Evolutionary conservation across 30 jellyfish, hydroid and myxozoan species (phyloP).

Genomic region (Thelohanellus kitauei): DNA sequence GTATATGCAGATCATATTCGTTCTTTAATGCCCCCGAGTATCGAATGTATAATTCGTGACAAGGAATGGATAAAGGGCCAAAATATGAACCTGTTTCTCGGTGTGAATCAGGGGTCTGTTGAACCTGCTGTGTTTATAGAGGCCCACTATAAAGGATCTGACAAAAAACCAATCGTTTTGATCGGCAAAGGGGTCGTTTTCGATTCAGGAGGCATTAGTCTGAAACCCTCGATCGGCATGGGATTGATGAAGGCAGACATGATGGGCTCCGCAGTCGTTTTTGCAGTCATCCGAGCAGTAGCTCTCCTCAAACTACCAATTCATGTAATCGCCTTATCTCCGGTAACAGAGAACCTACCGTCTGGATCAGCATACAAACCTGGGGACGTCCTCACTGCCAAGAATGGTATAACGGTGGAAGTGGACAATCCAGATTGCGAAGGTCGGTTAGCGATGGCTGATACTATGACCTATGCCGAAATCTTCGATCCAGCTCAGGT

Average conservation of each 20-base stretch:
- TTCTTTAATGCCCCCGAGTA: no score
- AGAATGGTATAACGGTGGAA: slow-evolving; percentile 85
- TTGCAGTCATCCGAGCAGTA: slow-evolving; percentile 41
- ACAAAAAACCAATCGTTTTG: slow-evolving; percentile 58
- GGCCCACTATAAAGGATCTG: slow-evolving; percentile 19
- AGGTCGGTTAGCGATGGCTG: slow-evolving; percentile 79
- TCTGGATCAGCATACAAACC: slow-evolving; percentile 77
- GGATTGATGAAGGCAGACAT: slow-evolving; percentile 78
- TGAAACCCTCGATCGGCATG: slow-evolving; percentile 73
- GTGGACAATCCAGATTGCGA: slow-evolving; percentile 88
- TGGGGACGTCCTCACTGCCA: slow-evolving; percentile 81
- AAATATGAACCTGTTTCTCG: slow-evolving; percentile 50
- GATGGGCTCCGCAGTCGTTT: slow-evolving; percentile 97
- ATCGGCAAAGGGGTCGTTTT: slow-evolving; percentile 53
- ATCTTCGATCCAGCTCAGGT: slow-evolving; percentile 34
- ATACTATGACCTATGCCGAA: slow-evolving; percentile 32
- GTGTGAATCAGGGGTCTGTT: slow-evolving; percentile 61
- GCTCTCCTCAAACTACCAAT: slow-evolving; percentile 26
- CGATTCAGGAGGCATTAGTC: slow-evolving; percentile 58
- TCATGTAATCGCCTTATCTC: slow-evolving; percentile 36
- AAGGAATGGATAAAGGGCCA: slow-evolving; percentile 32
- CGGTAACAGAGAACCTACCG: slow-evolving; percentile 89
- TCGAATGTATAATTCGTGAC: slow-evolving; percentile 11
- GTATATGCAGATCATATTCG: slow-evolving; percentile 20
- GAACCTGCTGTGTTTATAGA: slow-evolving; percentile 42